Evolutionary conservation across 2,888 invertebrate species (phyloP).

Genomic region (Drosophila yooni): DNA sequence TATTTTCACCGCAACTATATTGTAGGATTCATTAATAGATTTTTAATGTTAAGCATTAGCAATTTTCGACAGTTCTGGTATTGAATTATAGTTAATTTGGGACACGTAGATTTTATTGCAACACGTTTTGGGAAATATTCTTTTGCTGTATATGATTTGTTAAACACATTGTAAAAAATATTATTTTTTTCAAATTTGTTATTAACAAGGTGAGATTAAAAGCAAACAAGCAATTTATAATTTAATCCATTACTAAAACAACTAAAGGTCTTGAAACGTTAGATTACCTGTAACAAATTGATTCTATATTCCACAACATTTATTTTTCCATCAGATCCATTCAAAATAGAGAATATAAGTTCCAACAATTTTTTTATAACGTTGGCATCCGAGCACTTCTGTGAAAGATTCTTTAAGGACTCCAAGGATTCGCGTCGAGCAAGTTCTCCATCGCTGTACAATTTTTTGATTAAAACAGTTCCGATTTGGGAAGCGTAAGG

Average conservation of each 20-base stretch:
- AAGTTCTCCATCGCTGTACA: constrained; percentile 93
- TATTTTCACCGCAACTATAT: background rate
- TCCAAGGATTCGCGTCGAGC: constrained; percentile 90
- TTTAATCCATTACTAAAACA: background rate
- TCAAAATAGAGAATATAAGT: constrained; percentile 91
- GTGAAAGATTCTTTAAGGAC: constrained; percentile 89
- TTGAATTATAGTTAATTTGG: background rate
- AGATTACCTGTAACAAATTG: constrained; percentile 90
- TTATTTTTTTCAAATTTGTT: background rate
- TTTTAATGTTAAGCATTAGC: background rate
- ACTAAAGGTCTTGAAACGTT: background rate
- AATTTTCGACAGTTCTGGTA: background rate
- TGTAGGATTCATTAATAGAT: background rate
- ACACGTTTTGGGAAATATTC: background rate
- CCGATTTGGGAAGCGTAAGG: constrained; percentile 91
- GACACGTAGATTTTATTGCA: background rate
- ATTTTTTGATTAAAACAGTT: constrained; percentile 92
- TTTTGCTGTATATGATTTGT: background rate
- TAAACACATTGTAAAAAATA: background rate
- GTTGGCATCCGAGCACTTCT: constrained; percentile 89
- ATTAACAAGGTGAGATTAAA: background rate
- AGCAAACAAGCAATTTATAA: background rate
- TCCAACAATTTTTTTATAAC: constrained; percentile 89
- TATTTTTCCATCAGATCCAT: constrained; percentile 96
- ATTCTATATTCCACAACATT: constrained; percentile 95